These are phyloP conservation scores for Dysmachus trigonus DNA, from an alignment of 2,888 invertebrate genomes.

Conservation along the genomic window DNA sequence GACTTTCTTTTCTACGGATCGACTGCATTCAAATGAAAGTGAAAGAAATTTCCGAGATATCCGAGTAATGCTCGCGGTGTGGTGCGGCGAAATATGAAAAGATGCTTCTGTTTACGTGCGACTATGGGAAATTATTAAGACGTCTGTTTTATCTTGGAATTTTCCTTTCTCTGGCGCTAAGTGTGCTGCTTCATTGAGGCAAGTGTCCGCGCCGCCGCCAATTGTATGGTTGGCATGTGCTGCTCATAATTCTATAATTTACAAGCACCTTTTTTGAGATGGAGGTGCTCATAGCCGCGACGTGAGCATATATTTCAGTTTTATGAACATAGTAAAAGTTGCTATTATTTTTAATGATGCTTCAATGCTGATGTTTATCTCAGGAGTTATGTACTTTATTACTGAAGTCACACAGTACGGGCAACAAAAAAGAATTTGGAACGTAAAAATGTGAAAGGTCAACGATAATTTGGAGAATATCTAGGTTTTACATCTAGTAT, in stretches of 20 bases:
- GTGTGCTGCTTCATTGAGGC: background rate
- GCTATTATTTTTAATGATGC: background rate
- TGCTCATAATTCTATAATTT: background rate
- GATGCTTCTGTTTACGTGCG: background rate
- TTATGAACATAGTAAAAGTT: background rate
- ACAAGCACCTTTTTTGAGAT: background rate
- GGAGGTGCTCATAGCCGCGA: background rate
- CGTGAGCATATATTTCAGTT: background rate
- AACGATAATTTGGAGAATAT: too few species aligned
- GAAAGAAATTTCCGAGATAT: constrained; percentile 6
- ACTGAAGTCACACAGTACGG: background rate
- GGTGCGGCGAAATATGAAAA: background rate
- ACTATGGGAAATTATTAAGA: background rate
- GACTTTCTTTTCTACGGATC: constrained; percentile 29
- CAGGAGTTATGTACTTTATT: background rate
- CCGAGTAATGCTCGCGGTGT: background rate
- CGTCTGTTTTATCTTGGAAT: background rate
- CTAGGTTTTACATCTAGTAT: too few species aligned
- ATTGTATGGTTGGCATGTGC: background rate
- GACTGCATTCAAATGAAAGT: constrained; percentile 19
- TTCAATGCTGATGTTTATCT: background rate
- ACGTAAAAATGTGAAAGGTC: too few species aligned
- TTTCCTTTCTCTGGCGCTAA: background rate
- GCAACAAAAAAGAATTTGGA: too few species aligned
- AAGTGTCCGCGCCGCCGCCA: background rate